These are phyloP conservation scores for Rhizoglyphus robini DNA, from an alignment of 1,140 invertebrate species.

Conservation along the genomic window DNA sequence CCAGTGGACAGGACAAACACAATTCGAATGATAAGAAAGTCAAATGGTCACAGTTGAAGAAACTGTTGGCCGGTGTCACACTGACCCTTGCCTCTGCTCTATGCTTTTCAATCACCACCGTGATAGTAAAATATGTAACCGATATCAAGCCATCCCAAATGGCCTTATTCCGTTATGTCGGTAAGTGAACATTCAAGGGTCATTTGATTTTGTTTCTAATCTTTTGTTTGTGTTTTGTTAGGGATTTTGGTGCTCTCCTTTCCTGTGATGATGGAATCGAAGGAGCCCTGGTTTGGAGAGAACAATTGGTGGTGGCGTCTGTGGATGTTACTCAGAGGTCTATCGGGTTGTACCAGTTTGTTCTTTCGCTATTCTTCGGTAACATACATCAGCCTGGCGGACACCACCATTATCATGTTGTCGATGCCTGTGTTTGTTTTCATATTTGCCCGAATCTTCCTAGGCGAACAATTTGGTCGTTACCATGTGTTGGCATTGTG, in stretches of 20 bases:
- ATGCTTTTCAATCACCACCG: constrained; percentile 73
- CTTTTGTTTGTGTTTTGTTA: not conserved
- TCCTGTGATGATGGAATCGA: constrained; percentile 61
- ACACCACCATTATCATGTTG: constrained; percentile 46
- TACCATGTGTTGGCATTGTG: constrained; percentile 40
- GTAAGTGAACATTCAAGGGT: constrained; percentile 38
- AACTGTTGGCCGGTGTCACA: not conserved
- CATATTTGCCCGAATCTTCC: constrained; percentile 40
- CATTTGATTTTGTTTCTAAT: not conserved
- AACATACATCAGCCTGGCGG: constrained; percentile 42
- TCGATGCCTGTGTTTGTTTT: constrained; percentile 45
- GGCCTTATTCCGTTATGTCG: constrained; percentile 63
- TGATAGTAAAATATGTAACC: constrained; percentile 55
- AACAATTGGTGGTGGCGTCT: constrained; percentile 43
- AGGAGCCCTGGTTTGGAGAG: constrained; percentile 55
- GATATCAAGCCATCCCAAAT: constrained; percentile 69
- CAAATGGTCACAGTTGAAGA: no score
- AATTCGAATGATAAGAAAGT: no score
- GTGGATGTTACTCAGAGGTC: constrained; percentile 25
- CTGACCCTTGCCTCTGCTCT: constrained; percentile 46
- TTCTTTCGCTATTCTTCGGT: constrained; percentile 48
- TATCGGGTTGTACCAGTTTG: constrained; percentile 26
- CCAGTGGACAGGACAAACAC: no score
- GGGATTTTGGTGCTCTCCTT: constrained; percentile 54
- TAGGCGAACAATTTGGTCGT: constrained; percentile 43